Evolutionary conservation across 2,888 invertebrate genomes (phyloP).

Genomic region (Rhaphigaster nebulosa): DNA sequence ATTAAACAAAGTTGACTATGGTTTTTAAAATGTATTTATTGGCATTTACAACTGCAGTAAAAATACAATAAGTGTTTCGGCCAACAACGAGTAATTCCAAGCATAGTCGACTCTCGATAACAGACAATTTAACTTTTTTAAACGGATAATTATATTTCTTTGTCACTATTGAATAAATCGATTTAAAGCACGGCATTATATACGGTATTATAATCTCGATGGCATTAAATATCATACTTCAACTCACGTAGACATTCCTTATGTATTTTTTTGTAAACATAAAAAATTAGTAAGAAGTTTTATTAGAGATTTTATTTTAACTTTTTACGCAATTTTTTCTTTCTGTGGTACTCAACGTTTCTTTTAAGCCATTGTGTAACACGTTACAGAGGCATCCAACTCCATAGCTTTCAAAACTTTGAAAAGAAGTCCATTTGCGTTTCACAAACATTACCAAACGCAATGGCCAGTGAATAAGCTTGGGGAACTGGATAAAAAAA

Average conservation of each 20-base stretch:
- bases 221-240: neutral
- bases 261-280: neutral
- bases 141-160: too few relatives aligned
- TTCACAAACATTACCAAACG: conserved; percentile 21
- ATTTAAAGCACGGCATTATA: too few relatives aligned
- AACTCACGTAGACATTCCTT: neutral
- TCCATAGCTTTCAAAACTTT: neutral
- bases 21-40: too few relatives aligned
- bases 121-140: too few relatives aligned
- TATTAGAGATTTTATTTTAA: neutral
- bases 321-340: neutral
- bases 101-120: too few relatives aligned
- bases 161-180: too few relatives aligned
- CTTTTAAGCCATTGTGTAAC: neutral
- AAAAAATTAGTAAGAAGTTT: neutral
- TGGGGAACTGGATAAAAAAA: neutral
- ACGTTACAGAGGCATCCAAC: neutral
- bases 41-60: too few relatives aligned
- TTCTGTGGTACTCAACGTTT: neutral
- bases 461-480: neutral
- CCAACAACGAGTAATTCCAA: too few relatives aligned
- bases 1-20: too few relatives aligned
- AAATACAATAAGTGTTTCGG: too few relatives aligned
- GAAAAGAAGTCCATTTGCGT: conserved; percentile 29
- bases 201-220: neutral